A percentile compares a stretch with the other conserved stretches of the same genome.
Conservation (phyloP, 1,140 invertebrate species). For the Achroia grisella region DNA sequence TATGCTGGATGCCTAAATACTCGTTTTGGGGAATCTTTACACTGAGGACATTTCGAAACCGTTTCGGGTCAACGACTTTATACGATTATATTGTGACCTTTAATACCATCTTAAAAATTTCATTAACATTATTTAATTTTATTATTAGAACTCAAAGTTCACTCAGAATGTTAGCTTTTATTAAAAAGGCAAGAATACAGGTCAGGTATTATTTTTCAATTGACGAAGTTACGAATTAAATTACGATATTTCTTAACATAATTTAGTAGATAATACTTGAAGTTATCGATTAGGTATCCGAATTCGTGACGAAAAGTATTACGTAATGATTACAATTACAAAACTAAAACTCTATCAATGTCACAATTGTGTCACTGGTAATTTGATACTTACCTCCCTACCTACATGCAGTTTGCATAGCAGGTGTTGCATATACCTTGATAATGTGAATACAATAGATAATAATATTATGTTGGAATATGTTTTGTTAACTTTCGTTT, state of each 20-base stretch:
- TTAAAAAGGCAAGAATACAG: no score
- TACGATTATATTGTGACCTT: background rate
- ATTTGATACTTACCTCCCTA: conserved; percentile 9
- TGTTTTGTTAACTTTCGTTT: conserved; percentile 31
- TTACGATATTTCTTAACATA: no score
- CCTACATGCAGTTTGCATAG: conserved; percentile 25
- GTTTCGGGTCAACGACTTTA: conserved; percentile 20
- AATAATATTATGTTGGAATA: conserved; percentile 13
- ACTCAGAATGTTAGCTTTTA: no score
- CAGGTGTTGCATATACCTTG: conserved; percentile 22
- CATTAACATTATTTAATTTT: no score
- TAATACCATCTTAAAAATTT: background rate
- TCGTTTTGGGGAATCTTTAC: conserved; percentile 39
- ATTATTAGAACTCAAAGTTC: no score
- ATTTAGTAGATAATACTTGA: no score
- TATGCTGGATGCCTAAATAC: conserved; percentile 23
- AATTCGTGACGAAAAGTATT: conserved; percentile 49
- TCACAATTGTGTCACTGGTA: conserved; percentile 27
- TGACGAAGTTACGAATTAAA: no score
- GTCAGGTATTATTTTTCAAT: no score
- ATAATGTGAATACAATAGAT: conserved; percentile 18
- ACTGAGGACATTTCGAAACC: conserved; percentile 24
- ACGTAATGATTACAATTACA: conserved; percentile 36
- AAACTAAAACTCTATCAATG: conserved; percentile 43
- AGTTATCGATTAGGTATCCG: background rate